A percentile compares a stretch with the other conserved stretches of the same genome.
Evolutionary conservation across 1,140 invertebrate species (phyloP).

Genomic region (Cylas formicarius): DNA sequence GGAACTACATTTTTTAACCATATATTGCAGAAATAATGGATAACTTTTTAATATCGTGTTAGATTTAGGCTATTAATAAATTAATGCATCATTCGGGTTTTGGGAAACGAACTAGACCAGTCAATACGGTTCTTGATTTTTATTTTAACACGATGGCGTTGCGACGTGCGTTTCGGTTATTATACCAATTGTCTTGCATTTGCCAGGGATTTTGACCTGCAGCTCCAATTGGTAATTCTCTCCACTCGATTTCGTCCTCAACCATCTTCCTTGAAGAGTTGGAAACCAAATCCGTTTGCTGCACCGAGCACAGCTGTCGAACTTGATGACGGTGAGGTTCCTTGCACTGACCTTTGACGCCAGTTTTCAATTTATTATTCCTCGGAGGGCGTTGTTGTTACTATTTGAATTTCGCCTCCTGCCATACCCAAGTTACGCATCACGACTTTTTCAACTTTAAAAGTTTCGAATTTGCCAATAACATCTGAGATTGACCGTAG

Average conservation of each 20-base stretch:
- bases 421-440: slow-evolving; percentile 15
- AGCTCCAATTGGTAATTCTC: slow-evolving; percentile 20
- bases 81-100: no score
- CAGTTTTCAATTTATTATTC: slow-evolving; percentile 13
- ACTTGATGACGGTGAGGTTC: slow-evolving; percentile 13
- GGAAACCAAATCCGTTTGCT: slow-evolving; percentile 17
- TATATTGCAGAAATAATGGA: no score
- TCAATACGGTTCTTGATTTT: no score
- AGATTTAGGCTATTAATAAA: no score
- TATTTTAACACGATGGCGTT: no score
- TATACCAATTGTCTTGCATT: no score
- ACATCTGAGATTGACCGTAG: slow-evolving; percentile 11
- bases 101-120: no score
- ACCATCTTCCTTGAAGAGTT: slow-evolving; percentile 11
- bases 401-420: slow-evolving; percentile 23
- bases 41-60: no score
- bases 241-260: slow-evolving; percentile 1
- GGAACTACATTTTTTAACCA: no score
- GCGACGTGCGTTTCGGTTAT: no score
- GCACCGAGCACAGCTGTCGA: slow-evolving; percentile 19
- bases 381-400: slow-evolving; percentile 18
- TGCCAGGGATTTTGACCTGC: no score
- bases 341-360: slow-evolving; percentile 13
- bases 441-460: slow-evolving; percentile 24
- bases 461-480: slow-evolving; percentile 18